phyloP scores from a whole-genome alignment of 1,140 invertebrate species.

The Tenebrio molitor region DNA sequence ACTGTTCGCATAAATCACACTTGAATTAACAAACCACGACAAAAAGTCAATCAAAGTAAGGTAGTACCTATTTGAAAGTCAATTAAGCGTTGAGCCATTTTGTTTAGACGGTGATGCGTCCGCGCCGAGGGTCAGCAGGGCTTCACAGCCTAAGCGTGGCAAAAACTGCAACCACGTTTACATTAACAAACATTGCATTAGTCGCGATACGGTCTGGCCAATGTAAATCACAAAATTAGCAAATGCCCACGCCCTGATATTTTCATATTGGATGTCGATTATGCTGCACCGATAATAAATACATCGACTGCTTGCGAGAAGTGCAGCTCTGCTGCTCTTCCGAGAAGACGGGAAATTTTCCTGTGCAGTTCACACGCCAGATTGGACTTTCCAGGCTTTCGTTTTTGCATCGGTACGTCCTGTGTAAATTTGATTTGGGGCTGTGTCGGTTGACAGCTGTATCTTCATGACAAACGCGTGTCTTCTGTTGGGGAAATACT shows the following conservation, averaged over 20 bases:
- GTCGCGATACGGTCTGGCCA: constrained; percentile 28
- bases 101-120: background rate
- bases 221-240: constrained; percentile 46
- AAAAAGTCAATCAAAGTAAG: constrained; percentile 14
- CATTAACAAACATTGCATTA: constrained; percentile 45
- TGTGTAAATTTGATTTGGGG: no score
- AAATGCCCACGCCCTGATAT: constrained; percentile 43
- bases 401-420: no score
- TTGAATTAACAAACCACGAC: constrained; percentile 10
- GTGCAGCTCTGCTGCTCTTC: no score
- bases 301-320: no score
- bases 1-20: background rate
- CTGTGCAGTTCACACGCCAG: no score
- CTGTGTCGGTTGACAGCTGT: no score
- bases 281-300: constrained; percentile 18
- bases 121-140: background rate
- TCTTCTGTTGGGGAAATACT: background rate
- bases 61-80: constrained; percentile 17
- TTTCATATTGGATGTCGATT: constrained; percentile 37
- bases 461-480: background rate
- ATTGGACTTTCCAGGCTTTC: no score
- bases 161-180: constrained; percentile 30
- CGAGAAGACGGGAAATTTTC: no score
- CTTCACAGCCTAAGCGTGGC: background rate
- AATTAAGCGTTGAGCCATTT: background rate